Evolutionary conservation across 2,888 invertebrate species (phyloP).

Genomic region (Brenthis daphne): DNA sequence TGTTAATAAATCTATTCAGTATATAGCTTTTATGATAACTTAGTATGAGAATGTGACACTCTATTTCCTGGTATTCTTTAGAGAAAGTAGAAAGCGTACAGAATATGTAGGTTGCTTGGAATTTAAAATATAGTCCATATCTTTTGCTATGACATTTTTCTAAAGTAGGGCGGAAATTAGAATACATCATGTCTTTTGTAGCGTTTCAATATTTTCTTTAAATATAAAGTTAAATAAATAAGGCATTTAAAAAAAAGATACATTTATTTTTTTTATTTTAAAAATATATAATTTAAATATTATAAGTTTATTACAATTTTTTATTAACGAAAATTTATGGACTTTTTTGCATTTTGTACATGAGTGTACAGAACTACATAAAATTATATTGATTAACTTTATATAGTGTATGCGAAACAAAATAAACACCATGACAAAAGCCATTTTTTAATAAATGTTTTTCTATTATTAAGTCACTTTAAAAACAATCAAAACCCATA

Average conservation of each 20-base stretch:
- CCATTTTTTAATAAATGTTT: too few species aligned
- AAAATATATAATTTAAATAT: background rate
- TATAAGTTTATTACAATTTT: too few species aligned
- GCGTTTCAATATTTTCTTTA: constrained; percentile 5
- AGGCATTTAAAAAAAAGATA: too few species aligned
- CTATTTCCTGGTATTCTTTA: constrained; percentile 26
- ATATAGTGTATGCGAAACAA: too few species aligned
- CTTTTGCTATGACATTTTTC: constrained; percentile 20
- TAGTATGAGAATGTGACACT: constrained; percentile 20
- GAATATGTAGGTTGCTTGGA: constrained; percentile 17
- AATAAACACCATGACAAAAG: too few species aligned
- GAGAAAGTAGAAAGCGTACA: constrained; percentile 26
- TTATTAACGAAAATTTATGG: too few species aligned
- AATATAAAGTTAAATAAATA: background rate
- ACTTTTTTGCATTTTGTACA: too few species aligned
- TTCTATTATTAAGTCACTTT: too few species aligned
- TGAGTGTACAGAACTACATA: too few species aligned
- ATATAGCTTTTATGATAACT: background rate
- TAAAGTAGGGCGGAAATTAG: constrained; percentile 23
- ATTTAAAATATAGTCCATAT: constrained; percentile 25
- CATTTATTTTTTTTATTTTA: background rate
- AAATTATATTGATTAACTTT: too few species aligned
- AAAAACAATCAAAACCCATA: too few species aligned
- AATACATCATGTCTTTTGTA: background rate
- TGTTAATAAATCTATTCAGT: too few species aligned